Base-by-base conservation (phyloP, 2,113 vertebrate species). In the Petromus typicus region DNA sequence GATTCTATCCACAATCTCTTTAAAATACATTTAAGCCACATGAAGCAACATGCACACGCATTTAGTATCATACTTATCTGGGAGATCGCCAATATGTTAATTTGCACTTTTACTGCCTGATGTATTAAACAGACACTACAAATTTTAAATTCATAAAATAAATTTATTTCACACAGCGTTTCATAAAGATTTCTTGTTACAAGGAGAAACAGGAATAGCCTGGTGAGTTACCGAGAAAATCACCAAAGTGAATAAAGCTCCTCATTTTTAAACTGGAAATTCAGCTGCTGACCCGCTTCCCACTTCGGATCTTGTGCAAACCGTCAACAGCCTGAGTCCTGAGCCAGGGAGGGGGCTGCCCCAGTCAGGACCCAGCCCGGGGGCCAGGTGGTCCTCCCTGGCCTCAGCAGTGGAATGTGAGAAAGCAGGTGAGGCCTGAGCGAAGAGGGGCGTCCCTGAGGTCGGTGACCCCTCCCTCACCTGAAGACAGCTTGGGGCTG, bases 381-480 rank as follows among this genome's bases (percentile, higher is more conserved):
- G 32, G 23, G n/a, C n/a, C n/a, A 37, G 67, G 67, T 3, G 2
- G 30, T 37, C 30, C 78, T 48, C 45, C 17, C 23, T 3, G 17
- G 27, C 40, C 78, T 56, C 40, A 12, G 75, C 6, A 20, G 27
- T 7, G 63, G 37, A 90, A 90, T 86, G 90, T 45, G 71, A 48
- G 43, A 73, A 89, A 88, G 88, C 57, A 48, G 59, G 80, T 91
- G 81, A 69, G 7, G 86, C 92, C 84, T 76, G 93, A 96, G 93
- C 73, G 80, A n/a, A 56, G 67, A 20, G 0, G 27, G 81, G 56
- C 69, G n/a, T 96, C 96, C 97, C 97, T 97, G 97, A 98, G 97
- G 61, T 73, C 27, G 0, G 0, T 11, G 56, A 90, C 40, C 37
- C 69, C 37, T 25, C 7, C 34, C 34, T 43, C 43, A n/a, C 89